A percentile compares a stretch with the other conserved stretches of the same genome.
These are phyloP conservation scores for Ophioninae sp. DNA, from an alignment of 2,888 invertebrate genomes.

Conservation along the genomic window DNA sequence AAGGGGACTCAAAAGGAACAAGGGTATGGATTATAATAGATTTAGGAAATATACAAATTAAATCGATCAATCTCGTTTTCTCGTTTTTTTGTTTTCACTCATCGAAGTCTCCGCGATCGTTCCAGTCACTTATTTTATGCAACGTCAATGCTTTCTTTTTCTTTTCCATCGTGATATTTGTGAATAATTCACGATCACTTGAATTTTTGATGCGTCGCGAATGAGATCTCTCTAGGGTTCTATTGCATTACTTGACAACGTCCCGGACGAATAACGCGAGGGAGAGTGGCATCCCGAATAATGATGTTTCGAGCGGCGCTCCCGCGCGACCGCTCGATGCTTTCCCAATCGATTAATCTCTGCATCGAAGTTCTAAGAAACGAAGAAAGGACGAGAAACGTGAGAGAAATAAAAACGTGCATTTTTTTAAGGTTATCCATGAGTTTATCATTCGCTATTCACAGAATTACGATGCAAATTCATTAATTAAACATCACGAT, in stretches of 20 bases:
- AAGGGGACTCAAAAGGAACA: conserved; percentile 56
- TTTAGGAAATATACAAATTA: conserved; percentile 10
- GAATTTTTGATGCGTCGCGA: conserved; percentile 26
- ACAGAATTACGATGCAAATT: conserved; percentile 64
- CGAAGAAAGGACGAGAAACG: conserved; percentile 7
- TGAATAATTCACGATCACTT: conserved; percentile 1
- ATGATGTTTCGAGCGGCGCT: conserved; percentile 35
- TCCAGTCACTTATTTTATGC: neutral
- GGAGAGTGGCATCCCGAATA: neutral
- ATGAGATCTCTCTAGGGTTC: conserved; percentile 13
- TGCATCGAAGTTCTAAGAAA: neutral
- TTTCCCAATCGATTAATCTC: neutral
- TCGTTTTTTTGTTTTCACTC: neutral
- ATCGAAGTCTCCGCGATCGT: conserved; percentile 10
- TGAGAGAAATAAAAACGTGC: conserved; percentile 33
- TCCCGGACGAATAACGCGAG: conserved; percentile 31
- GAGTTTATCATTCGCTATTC: conserved; percentile 60
- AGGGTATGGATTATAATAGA: conserved; percentile 40
- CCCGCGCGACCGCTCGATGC: conserved; percentile 22
- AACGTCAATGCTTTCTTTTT: neutral
- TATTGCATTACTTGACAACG: conserved; percentile 20
- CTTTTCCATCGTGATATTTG: neutral
- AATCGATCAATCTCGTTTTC: conserved; percentile 13
- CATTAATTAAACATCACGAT: conserved; percentile 61
- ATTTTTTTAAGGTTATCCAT: conserved; percentile 66